phyloP scores from a whole-genome alignment of 2,113 vertebrate genomes.

The Caloenas nicobarica region DNA sequence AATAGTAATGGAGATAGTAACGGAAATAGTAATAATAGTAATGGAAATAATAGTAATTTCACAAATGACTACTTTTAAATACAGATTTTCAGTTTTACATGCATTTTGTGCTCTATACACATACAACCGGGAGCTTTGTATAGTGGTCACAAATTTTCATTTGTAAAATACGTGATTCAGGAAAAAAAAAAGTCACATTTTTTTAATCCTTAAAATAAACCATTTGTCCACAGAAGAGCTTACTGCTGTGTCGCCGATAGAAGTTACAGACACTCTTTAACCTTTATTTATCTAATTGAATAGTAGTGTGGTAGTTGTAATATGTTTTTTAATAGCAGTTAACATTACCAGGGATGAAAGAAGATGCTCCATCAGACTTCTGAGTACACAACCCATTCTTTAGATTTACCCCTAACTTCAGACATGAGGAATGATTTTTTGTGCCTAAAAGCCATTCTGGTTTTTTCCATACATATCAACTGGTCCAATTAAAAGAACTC shows the following conservation, averaged over 20 bases:
- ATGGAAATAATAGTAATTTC: background rate
- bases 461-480: background rate
- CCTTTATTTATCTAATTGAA: background rate
- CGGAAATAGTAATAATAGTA: no score
- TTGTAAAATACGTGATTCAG: background rate
- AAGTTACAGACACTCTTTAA: background rate
- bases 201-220: background rate
- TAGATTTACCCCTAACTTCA: background rate
- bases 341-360: background rate
- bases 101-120: background rate
- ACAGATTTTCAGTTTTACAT: background rate
- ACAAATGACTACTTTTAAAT: background rate
- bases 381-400: background rate
- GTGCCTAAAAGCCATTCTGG: background rate
- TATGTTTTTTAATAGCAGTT: background rate
- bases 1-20: no score
- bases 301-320: rapidly evolving
- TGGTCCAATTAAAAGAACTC: background rate
- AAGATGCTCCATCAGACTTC: background rate
- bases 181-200: background rate
- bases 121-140: background rate
- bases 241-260: background rate
- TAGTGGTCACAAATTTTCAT: background rate
- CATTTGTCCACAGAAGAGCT: background rate
- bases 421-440: background rate